Conservation (phyloP, 2,888 invertebrate genomes). For the Chelonus formosanus region DNA sequence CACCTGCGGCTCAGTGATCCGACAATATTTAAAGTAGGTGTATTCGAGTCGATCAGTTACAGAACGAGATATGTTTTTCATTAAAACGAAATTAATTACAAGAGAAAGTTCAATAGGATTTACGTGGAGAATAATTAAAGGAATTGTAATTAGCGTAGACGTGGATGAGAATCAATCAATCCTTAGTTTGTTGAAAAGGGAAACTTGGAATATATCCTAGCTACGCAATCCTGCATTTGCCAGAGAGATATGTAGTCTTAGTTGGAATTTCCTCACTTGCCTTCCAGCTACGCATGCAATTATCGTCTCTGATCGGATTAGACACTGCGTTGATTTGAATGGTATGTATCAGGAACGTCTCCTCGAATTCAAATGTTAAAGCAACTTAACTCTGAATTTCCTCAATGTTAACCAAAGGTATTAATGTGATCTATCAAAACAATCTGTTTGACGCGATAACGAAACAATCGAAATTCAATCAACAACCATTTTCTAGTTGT, state of each 20-base stretch:
- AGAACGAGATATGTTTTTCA: constrained; percentile 9
- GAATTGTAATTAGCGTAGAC: constrained; percentile 15
- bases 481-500: too few species aligned
- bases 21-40: constrained; percentile 15
- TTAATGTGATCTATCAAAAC: too few species aligned
- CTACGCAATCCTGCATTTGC: constrained; percentile 27
- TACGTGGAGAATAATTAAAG: not conserved
- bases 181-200: constrained; percentile 23
- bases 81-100: constrained; percentile 9
- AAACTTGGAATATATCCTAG: constrained; percentile 28
- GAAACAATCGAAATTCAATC: too few species aligned
- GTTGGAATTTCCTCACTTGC: constrained; percentile 38
- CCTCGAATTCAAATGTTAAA: too few species aligned
- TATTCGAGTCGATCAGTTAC: constrained; percentile 3
- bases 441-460: too few species aligned
- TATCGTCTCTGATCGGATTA: constrained; percentile 62
- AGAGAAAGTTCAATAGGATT: not conserved
- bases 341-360: constrained; percentile 1
- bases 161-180: constrained; percentile 9
- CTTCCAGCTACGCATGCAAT: constrained; percentile 61
- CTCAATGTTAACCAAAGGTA: too few species aligned
- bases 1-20: constrained; percentile 31
- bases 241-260: constrained; percentile 32
- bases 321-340: constrained; percentile 59
- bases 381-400: too few species aligned